Conservation (phyloP, 2,888 invertebrate species). For the Hypsopygia costalis region DNA sequence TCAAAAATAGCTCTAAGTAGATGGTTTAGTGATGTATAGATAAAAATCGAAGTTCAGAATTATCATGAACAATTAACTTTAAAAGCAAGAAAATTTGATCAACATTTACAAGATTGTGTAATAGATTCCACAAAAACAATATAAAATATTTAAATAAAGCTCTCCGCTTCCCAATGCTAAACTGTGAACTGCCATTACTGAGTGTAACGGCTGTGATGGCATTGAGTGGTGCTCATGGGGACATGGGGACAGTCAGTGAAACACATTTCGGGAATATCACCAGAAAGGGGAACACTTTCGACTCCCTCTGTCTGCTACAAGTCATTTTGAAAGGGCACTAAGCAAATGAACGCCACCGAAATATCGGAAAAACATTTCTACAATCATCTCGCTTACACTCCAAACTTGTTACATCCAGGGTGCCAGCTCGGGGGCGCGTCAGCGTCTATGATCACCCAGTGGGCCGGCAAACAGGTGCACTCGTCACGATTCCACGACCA, state of each 20-base stretch:
- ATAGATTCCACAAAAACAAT: slow-evolving; percentile 39
- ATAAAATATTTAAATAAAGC: slow-evolving; percentile 52
- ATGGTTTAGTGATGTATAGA: slow-evolving; percentile 47
- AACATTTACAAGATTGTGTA: slow-evolving; percentile 39
- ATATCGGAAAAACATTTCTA: slow-evolving; percentile 68
- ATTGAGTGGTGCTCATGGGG: slow-evolving; percentile 30
- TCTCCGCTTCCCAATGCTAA: slow-evolving; percentile 52
- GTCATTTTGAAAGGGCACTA: slow-evolving; percentile 69
- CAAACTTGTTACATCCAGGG: slow-evolving; percentile 47
- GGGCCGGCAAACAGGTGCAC: slow-evolving; percentile 48
- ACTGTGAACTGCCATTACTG: slow-evolving; percentile 46
- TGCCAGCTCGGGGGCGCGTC: slow-evolving; percentile 49
- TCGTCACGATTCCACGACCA: slow-evolving; percentile 53
- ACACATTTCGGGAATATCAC: slow-evolving; percentile 50
- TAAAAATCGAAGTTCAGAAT: slow-evolving; percentile 44
- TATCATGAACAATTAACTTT: slow-evolving; percentile 39
- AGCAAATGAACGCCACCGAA: slow-evolving; percentile 76
- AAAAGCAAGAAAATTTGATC: slow-evolving; percentile 44
- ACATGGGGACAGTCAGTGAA: slow-evolving; percentile 19
- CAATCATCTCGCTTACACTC: slow-evolving; percentile 56
- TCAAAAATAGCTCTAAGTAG: slow-evolving; percentile 42
- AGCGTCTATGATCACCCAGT: slow-evolving; percentile 64
- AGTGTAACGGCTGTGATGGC: slow-evolving; percentile 38
- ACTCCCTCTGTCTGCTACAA: slow-evolving; percentile 35
- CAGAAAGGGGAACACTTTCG: slow-evolving; percentile 46